Conservation (phyloP, 1,140 invertebrate genomes). For the Leguminivora glycinivorella region DNA sequence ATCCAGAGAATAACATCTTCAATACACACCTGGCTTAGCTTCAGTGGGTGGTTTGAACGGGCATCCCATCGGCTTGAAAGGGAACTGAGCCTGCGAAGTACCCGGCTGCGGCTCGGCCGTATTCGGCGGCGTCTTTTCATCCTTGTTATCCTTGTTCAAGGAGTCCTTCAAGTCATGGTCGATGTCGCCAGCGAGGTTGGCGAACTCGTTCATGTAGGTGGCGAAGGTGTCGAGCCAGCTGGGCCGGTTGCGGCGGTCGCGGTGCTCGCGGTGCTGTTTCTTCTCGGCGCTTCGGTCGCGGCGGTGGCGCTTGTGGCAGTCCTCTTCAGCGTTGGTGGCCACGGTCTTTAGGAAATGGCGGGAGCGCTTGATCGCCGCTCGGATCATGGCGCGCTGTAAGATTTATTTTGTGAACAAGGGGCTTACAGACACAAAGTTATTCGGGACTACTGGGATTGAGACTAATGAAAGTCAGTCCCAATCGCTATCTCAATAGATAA, state of each 20-base stretch:
- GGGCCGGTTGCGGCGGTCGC: constrained; percentile 39
- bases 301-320: constrained; percentile 50
- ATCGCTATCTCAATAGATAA: too few species aligned
- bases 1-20: too few species aligned
- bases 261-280: constrained; percentile 38
- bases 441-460: too few species aligned
- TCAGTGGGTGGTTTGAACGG: background rate
- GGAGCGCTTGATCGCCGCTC: constrained; percentile 57
- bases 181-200: constrained; percentile 71
- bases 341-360: constrained; percentile 62
- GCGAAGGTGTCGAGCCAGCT: constrained; percentile 72
- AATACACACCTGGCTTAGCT: background rate
- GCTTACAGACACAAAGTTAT: too few species aligned
- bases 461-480: too few species aligned
- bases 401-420: background rate
- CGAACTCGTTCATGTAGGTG: constrained; percentile 73
- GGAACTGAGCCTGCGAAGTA: background rate
- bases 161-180: constrained; percentile 31
- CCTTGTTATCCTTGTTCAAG: background rate
- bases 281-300: constrained; percentile 50
- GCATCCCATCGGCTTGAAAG: constrained; percentile 1
- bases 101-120: background rate
- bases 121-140: background rate
- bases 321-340: constrained; percentile 39
- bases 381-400: constrained; percentile 54